Base-by-base conservation (phyloP, 2,113 vertebrate genomes). In the Sander vitreus region DNA sequence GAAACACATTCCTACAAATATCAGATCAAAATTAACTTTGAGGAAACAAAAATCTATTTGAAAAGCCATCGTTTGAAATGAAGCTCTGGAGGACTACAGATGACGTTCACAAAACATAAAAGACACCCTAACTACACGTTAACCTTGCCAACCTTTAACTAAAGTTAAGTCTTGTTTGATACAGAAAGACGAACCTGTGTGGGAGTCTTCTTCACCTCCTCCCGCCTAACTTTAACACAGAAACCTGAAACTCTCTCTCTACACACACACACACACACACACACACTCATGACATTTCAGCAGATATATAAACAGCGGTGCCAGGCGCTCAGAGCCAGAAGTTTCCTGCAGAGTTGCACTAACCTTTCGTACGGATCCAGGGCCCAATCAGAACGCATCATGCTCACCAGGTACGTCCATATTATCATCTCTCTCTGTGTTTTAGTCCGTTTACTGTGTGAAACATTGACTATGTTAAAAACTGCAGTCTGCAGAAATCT, bases 341-440 rank as follows among this genome's bases (percentile, higher is more conserved):
- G 59, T 73, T 54, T 69, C 27, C 70, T 88, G 78, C 78, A 48
- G 78, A 59, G 66, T 59, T 58, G 27, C 36, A 55, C 68, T 82
- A 36, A 63, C 73, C 80, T 73, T 33, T 47, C 13, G 2, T 14
- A 50, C 85, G 60, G 72, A 74, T 39, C 81, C 78, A 74, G 81
- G 69, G 45, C 80, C 80, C 88, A 65, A 83, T 90, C 90, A 86
- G 86, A 85, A 69, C 83, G 78, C 90, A 91, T 83, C 86, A 96
- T 96, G 95, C 15, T 94, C 48, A 85, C 75, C 91, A 94, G 94
- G 95, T 96, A 92, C 4, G 93, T 85, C 43, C 47, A 19, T 39
- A 18, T 0, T 62, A 36, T 73, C 18, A 18, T 60, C 23, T 58
- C 13, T 58, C 6, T 25, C 0, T 76, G 16, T 54, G 6, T 59